phyloP scores from a whole-genome alignment of 2,113 vertebrate genomes.

The Microcebus griseorufus region DNA sequence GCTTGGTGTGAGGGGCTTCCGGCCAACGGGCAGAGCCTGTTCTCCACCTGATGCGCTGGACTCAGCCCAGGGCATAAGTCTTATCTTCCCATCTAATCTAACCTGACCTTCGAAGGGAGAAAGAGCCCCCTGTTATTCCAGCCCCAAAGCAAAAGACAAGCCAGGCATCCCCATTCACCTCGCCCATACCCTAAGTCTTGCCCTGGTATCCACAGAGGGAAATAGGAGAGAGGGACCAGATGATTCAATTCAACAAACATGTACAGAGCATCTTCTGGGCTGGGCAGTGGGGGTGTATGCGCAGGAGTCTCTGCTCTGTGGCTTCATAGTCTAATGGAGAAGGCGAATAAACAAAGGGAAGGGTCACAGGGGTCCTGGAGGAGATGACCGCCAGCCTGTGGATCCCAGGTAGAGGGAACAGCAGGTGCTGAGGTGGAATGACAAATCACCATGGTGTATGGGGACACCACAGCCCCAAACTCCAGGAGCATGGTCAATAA shows the following conservation, averaged over 20 bases:
- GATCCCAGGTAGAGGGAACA: neutral
- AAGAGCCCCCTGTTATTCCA: neutral
- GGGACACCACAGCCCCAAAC: neutral
- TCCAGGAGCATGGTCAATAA: neutral
- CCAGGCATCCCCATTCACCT: neutral
- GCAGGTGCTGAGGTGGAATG: neutral
- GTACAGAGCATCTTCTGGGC: neutral
- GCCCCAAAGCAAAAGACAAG: fast-evolving
- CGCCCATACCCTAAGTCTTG: neutral
- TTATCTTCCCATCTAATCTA: neutral
- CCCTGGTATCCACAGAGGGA: neutral
- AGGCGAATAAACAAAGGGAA: neutral
- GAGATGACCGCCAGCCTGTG: neutral
- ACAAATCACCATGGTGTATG: neutral
- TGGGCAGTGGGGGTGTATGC: neutral
- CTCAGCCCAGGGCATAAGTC: neutral
- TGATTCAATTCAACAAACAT: neutral
- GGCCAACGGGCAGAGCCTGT: neutral
- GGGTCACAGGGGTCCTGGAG: neutral
- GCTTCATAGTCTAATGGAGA: neutral
- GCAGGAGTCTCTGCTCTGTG: neutral
- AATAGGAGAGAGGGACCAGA: neutral
- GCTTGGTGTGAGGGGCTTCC: neutral
- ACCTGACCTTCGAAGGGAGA: neutral
- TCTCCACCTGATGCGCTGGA: neutral